phyloP scores from a whole-genome alignment of 2,797 vertebrate genomes.

The Lacerta bilineata region DNA sequence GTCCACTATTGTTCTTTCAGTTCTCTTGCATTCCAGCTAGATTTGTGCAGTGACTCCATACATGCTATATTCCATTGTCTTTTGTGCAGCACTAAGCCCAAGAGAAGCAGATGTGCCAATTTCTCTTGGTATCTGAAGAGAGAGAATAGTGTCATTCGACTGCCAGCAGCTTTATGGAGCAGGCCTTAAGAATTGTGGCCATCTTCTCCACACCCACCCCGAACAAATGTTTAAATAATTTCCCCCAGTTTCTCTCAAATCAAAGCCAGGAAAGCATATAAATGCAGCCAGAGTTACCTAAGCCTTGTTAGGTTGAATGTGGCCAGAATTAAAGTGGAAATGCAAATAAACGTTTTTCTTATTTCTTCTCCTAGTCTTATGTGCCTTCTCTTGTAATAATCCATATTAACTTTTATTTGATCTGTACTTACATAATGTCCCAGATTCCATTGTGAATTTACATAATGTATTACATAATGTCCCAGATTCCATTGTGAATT shows the following conservation, averaged over 20 bases:
- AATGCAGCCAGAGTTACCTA: neutral
- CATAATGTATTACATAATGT: constrained; percentile 18
- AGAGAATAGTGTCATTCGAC: too few species aligned
- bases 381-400: neutral
- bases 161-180: too few species aligned
- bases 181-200: neutral
- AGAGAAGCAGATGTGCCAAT: neutral
- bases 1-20: neutral
- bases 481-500: constrained; percentile 35
- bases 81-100: neutral
- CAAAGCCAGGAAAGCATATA: neutral
- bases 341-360: neutral
- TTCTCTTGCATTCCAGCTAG: neutral
- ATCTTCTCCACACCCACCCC: neutral
- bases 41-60: neutral
- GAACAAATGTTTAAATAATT: neutral
- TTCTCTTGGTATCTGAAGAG: neutral
- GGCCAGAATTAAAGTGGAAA: neutral
- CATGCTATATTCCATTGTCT: neutral
- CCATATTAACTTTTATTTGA: constrained; percentile 10
- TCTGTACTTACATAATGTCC: constrained; percentile 23
- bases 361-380: neutral
- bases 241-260: neutral
- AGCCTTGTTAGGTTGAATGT: neutral
- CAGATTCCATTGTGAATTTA: constrained; percentile 30